A percentile compares a stretch with the other conserved stretches of the same genome.
Conservation (phyloP, 2,113 vertebrate species). For the Tricholaema leucomelas region DNA sequence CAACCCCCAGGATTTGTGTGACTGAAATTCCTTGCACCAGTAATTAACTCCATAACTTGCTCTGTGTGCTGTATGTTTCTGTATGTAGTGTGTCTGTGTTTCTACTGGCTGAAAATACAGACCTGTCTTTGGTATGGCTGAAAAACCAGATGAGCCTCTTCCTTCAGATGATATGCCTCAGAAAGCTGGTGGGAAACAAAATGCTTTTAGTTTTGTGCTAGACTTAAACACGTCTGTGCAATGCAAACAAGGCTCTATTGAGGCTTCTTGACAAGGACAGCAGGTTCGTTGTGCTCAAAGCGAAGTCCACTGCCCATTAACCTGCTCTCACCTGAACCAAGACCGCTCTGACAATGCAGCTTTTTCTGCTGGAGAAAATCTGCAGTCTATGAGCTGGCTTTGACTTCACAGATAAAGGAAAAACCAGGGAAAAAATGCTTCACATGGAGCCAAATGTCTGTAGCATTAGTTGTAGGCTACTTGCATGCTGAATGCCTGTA, state of each 20-base stretch:
- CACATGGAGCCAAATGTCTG: not conserved
- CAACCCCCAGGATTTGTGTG: not conserved
- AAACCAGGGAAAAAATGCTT: not conserved
- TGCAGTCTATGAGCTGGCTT: not conserved
- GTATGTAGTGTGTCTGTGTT: fast-evolving
- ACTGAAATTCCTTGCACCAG: not conserved
- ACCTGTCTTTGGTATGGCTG: not conserved
- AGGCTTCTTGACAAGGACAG: not conserved
- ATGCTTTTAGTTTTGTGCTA: not conserved
- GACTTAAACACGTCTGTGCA: not conserved
- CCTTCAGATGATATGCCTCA: not conserved
- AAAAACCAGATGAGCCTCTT: not conserved
- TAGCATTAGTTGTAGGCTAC: not conserved
- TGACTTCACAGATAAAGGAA: not conserved
- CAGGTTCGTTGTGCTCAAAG: not conserved
- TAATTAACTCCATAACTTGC: not conserved
- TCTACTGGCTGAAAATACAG: not conserved
- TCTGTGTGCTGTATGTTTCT: not conserved
- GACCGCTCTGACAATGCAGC: not conserved
- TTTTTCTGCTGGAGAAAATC: not conserved
- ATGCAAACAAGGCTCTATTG: not conserved
- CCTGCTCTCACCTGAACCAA: not conserved
- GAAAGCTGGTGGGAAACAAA: not conserved
- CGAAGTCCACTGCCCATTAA: not conserved
- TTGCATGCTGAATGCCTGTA: not conserved